phyloP scores from a whole-genome alignment of 2,797 vertebrate species.

The Schizothorax lantsangensis region DNA sequence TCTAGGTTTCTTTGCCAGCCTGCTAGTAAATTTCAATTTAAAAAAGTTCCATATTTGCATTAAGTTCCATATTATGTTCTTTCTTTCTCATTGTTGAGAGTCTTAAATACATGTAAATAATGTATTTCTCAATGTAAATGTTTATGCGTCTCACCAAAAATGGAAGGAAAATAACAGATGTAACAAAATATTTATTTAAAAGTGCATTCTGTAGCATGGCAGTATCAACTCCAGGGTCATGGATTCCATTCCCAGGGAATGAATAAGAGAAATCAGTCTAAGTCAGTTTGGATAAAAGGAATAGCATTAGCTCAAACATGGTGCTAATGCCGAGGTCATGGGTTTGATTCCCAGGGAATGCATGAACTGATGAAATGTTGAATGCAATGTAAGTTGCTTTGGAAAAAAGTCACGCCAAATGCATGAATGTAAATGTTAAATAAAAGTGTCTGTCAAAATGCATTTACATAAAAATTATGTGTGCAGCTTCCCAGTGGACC shows the following conservation, averaged over 20 bases:
- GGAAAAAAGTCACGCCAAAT: too few species aligned
- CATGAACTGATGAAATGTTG: not conserved
- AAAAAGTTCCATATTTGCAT: too few species aligned
- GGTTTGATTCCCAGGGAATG: not conserved
- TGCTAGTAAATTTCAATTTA: not conserved
- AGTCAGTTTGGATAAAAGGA: not conserved
- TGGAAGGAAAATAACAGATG: not conserved
- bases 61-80: not conserved
- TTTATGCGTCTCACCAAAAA: not conserved
- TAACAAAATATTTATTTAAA: not conserved
- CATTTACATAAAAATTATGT: not conserved
- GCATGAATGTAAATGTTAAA: not conserved
- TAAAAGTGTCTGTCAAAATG: not conserved
- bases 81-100: not conserved
- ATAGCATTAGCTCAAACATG: not conserved
- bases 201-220: not conserved
- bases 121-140: not conserved
- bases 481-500: not conserved
- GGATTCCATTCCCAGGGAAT: not conserved
- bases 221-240: not conserved
- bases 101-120: not conserved
- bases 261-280: not conserved
- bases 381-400: not conserved
- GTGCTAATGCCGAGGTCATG: not conserved
- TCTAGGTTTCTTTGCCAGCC: not conserved